Base-by-base conservation (phyloP, 2,888 invertebrate species). In the Arge pagana region DNA sequence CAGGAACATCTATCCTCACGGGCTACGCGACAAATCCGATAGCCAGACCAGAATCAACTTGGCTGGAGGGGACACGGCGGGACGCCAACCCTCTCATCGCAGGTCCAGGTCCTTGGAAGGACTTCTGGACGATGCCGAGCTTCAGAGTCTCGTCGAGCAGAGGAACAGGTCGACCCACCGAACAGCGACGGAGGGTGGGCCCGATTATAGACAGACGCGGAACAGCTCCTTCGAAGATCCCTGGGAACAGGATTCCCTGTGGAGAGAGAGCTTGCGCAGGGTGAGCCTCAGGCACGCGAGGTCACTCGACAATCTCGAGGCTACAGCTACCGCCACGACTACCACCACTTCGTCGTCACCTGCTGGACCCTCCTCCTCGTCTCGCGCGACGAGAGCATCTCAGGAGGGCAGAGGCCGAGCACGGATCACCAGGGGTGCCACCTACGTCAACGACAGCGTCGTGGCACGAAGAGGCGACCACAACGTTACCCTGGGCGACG, bases 201-300 rank as follows among this genome's bases (percentile, higher is more conserved):
- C n/a, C n/a, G n/a, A n/a, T n/a, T n/a, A n/a, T n/a, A n/a, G n/a
- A 31, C 45, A 13, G 16, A 35, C 19, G 37, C 37, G 79, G 78
- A 53, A 83, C 83, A 66, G 87, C 86, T n/a, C n/a, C n/a, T n/a
- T n/a, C 41, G 88, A 88, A 65, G 85, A 87, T 71, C 82, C 89
- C 30, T 91, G 90, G 90, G 91, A 90, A 68, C 90, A 92, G 76
- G 91, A 92, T 76, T 79, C 84, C 5, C 78, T 90, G 23, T 92
- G 92, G 92, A 81, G 88, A 50, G 91, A 91, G 67, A 88, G 88
- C 66, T 78, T 92, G 42, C 81, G 91, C 55, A 81, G 87, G 56
- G 89, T 89, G 1, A 90, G 90, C 55, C 85, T 90, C 63, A 80
- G 90, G 28, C 91, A 92, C 68, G 90, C 91, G 1, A 82, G 89